phyloP scores from a whole-genome alignment of 92 coral and sea anemone species.

The Epizoanthus illoricatus region DNA sequence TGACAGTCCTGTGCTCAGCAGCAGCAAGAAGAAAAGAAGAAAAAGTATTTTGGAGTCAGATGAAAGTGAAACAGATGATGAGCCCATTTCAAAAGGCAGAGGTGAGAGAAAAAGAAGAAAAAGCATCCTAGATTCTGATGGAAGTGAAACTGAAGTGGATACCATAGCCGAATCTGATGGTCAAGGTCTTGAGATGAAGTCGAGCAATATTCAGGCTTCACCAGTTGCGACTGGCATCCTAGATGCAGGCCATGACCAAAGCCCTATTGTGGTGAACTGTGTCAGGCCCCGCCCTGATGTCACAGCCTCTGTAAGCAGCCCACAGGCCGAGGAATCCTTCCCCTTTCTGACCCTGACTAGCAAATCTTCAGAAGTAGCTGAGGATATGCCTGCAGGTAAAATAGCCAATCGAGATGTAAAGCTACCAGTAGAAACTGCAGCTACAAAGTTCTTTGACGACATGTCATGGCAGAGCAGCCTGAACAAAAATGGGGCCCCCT shows the following conservation, averaged over 20 bases:
- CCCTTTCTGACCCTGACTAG: conserved; percentile 13
- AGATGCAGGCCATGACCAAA: neutral
- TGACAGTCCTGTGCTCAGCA: too few relatives aligned
- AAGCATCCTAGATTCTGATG: neutral
- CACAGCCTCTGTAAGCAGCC: neutral
- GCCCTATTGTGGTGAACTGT: neutral
- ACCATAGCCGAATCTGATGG: neutral
- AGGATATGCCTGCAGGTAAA: neutral
- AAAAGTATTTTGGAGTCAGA: conserved; percentile 6
- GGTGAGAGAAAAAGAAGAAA: neutral
- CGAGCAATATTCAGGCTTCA: neutral
- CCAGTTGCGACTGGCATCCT: neutral
- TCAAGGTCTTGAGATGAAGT: neutral
- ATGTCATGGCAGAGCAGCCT: neutral
- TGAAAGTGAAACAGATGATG: neutral
- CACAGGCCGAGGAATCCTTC: conserved; percentile 11
- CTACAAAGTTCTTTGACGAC: conserved; percentile 8
- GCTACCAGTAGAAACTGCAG: neutral
- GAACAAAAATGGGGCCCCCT: neutral
- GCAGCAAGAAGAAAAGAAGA: conserved; percentile 1
- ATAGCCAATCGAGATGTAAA: neutral
- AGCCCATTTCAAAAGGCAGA: neutral
- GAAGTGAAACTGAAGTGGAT: neutral
- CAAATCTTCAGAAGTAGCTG: neutral
- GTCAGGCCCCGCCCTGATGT: neutral